Evolutionary conservation across 2,797 vertebrate genomes (phyloP).

Genomic region (Acomys russatus): DNA sequence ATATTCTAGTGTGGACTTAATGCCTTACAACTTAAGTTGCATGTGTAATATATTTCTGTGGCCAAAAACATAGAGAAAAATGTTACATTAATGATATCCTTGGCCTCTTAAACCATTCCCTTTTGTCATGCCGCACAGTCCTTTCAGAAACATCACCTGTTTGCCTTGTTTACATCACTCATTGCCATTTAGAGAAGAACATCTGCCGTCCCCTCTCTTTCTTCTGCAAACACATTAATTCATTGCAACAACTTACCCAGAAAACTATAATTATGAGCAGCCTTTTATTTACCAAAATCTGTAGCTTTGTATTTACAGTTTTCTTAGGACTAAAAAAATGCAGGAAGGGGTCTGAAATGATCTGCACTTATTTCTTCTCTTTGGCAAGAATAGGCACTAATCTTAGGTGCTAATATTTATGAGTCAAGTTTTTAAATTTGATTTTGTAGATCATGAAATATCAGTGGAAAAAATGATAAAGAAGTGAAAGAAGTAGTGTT

Average conservation of each 20-base stretch:
- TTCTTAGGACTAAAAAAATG: background rate
- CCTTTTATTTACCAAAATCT: conserved; percentile 66
- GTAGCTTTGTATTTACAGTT: background rate
- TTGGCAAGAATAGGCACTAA: conserved; percentile 61
- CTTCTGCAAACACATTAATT: conserved; percentile 62
- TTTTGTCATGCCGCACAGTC: conserved; percentile 34
- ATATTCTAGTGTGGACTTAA: conserved; percentile 32
- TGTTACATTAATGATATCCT: conserved; percentile 21
- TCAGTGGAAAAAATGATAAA: conserved; percentile 64
- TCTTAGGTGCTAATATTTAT: conserved; percentile 64
- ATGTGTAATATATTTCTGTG: background rate
- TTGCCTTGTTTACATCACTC: conserved; percentile 33
- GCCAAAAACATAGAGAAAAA: background rate
- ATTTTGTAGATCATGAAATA: conserved; percentile 69
- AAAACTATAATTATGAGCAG: conserved; percentile 64
- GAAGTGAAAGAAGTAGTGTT: background rate
- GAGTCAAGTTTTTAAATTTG: conserved; percentile 50
- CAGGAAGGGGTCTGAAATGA: conserved; percentile 20
- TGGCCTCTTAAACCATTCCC: conserved; percentile 33
- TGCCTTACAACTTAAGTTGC: background rate
- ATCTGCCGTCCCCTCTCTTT: background rate
- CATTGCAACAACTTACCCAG: conserved; percentile 39
- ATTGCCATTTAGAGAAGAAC: conserved; percentile 20
- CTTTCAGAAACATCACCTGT: background rate
- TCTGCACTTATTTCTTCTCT: conserved; percentile 58